Evolutionary conservation across 2,888 invertebrate genomes (phyloP), one percentile per base, ranked within the genome.

Genomic region (Rhimphoctona megacephalus): DNA sequence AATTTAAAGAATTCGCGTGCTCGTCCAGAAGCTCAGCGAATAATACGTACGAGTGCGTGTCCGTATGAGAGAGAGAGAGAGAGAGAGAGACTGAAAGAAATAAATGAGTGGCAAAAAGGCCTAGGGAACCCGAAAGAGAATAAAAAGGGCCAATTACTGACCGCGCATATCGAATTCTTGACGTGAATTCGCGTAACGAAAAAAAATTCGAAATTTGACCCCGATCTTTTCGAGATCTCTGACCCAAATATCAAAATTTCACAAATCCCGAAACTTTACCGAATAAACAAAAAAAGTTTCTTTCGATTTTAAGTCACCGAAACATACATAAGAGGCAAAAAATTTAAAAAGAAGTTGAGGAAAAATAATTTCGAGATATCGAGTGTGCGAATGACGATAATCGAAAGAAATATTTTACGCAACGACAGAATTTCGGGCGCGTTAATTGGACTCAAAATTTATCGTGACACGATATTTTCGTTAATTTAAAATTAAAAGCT

Each of bases 1-100:
- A 69, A 77, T 46, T 36, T 69, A 61, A 77, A 69, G 49, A 76
- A 76, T 76, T 76, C 69, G 67, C 57, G 69, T 46, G 46, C 17
- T 49, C 70, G 25, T 17, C 33, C 17, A 9, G 7, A 2, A 30
- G 19, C 8, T 49, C 43, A 22, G 54, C 22, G 54, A 54, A 54
- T 25, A 25, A 54, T 57, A 57, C 57, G 14, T 5, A 3, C 57
- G 57, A 17, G n/a, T 22, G 17, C n/a, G n/a, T 52, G n/a, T 52
- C 52, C 52, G 52, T n/a, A 52, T 52, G 52, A 67, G 39, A 52
- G 25, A 57, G 14, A 67, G 33, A 17, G 69, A 66, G 52, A 49
- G 66, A 70, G 43, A 19, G 19, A 69, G 30, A 25, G n/a, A 57
- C 25, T n/a, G 57, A 25, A 25, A 11, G 22, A 22, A 25, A 25